A percentile compares a stretch with the other conserved stretches of the same genome.
These are phyloP conservation scores for Phymastichus coffea DNA, from an alignment of 1,140 invertebrate species.

Conservation along the genomic window DNA sequence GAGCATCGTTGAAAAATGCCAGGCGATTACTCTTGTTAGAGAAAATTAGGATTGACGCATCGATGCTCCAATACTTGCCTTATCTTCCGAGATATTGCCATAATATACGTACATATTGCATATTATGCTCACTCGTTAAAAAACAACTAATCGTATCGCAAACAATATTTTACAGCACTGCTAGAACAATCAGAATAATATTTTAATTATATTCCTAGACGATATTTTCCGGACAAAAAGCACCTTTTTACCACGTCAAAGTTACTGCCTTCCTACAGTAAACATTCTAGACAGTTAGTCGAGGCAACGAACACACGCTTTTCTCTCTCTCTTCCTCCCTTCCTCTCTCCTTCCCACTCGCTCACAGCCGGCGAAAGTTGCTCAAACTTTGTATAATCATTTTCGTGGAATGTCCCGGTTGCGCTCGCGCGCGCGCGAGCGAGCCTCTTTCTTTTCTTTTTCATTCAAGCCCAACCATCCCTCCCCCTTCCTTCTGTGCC, in stretches of 20 bases:
- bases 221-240: too few species aligned
- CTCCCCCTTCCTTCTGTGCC: background rate
- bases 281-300: background rate
- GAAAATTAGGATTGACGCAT: too few species aligned
- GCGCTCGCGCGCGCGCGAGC: constrained; percentile 7
- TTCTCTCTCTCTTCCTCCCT: background rate
- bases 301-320: constrained; percentile 12
- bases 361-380: constrained; percentile 36
- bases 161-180: too few species aligned
- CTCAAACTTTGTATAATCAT: constrained; percentile 50
- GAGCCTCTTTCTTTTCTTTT: constrained; percentile 18
- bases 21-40: constrained; percentile 33
- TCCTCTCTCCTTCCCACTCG: constrained; percentile 16
- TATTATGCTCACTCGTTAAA: too few species aligned
- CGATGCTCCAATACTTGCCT: too few species aligned
- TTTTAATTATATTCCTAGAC: too few species aligned
- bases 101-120: too few species aligned
- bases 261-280: constrained; percentile 3
- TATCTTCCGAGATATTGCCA: background rate
- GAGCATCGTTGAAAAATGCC: constrained; percentile 42
- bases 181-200: too few species aligned
- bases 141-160: too few species aligned
- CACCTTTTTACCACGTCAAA: too few species aligned
- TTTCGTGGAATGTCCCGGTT: constrained; percentile 44
- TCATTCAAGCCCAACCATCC: constrained; percentile 7